Base-by-base conservation (phyloP, 2,888 invertebrate genomes). In the Tenthredo livida region DNA sequence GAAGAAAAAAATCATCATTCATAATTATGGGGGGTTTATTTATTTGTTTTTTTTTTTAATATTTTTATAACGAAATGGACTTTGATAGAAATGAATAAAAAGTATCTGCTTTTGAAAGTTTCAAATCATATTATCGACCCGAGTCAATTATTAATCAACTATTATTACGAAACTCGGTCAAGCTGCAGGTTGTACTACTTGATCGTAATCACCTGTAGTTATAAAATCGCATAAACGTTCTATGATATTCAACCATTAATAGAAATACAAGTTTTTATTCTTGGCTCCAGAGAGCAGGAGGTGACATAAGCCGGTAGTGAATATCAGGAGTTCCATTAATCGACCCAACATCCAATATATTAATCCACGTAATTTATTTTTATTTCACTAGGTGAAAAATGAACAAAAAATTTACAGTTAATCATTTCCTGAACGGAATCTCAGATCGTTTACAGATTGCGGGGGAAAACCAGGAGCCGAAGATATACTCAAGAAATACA, bases 161-260 rank as follows among this genome's bases (percentile, higher is more conserved):
- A 33, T 72, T 72, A 72, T 72, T 72, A 72, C 61, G 54, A 54
- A 54, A 54, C 54, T 54, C n/a, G n/a, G n/a, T n/a, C n/a, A 6
- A 54, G 7, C n/a, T n/a, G 47, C 47, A 15, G 54, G 54, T 54
- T 54, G n/a, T 54, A n/a, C 54, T 54, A n/a, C 54, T 7, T n/a
- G n/a, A 54, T 54, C 54, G 54, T 54, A 54, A 54, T 54, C 54
- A 54, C n/a, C 17, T 54, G 54, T n/a, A 17, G 54, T 54, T n/a
- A 54, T 54, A 54, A 54, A n/a, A n/a, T 54, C n/a, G 17, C n/a
- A 54, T 54, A n/a, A 1, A 54, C 7, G 17, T n/a, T 54, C 1
- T 54, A 54, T n/a, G n/a, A 54, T 54, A 54, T 54, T n/a, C 54
- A n/a, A n/a, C 10, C 54, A n/a, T n/a, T n/a, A 50, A 50, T 54